Base-by-base conservation (phyloP, 2,113 vertebrate genomes). In the Astatoreochromis straeleni region DNA sequence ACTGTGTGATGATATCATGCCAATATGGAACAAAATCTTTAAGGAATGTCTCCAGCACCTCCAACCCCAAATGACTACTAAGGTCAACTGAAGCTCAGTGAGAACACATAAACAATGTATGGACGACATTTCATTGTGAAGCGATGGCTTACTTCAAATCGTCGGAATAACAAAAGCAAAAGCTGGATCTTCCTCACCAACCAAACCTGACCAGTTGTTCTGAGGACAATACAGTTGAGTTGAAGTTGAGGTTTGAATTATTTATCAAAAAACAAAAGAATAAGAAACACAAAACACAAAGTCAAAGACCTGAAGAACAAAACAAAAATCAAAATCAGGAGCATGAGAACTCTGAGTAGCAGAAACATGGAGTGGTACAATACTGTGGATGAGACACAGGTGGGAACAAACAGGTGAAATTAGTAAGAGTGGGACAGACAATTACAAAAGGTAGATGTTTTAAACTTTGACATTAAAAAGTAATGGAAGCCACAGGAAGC, bases 111-210 rank as follows among this genome's bases (percentile, higher is more conserved):
- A 5, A 65, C 17, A 65, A 65, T n/a, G 60, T n/a, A 65, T 5
- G 31, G 58, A 1, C 0, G 9, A 35, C 31, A 35, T 65, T 35
- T 35, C 1, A 65, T 65, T 38, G 60, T 13, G 10, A 65, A n/a
- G 29, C 16, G 2, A 35, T 63, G 10, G 31, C 17, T 65, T 65
- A 65, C 60, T 65, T 65, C 3, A 65, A 65, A 38, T 65, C 1
- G 35, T 38, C 1, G 2, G 4, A 13, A 38, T 65, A 65, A 65
- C 60, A 65, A 65, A 65, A 13, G 10, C 10, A 0, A 35, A 65
- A 65, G 33, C 60, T 65, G 60, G 60, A 38, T 65, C 33, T 65
- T 65, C 17, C 0, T 65, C 31, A 65, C 60, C 2, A 65, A n/a
- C 60, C 31, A 65, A n/a, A n/a, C 60, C 31, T n/a, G 31, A 65